A percentile compares a stretch with the other conserved stretches of the same genome.
Evolutionary conservation across 1,140 invertebrate species (phyloP).

Genomic region (Aphelenchoides fujianensis): DNA sequence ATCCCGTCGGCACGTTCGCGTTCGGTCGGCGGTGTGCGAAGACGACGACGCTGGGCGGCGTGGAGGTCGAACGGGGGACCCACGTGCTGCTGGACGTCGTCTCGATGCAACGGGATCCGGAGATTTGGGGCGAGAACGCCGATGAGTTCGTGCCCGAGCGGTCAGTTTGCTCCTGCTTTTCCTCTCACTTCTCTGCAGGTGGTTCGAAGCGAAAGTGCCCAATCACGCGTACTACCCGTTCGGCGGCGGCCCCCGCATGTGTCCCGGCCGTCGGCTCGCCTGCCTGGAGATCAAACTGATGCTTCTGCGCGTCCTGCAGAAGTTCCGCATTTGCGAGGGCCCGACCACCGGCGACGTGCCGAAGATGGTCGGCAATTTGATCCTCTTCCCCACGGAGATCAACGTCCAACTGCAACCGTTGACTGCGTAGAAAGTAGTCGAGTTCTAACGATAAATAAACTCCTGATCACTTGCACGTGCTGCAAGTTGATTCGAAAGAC

Average conservation of each 20-base stretch:
- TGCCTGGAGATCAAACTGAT: constrained; percentile 57
- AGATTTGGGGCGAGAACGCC: constrained; percentile 35
- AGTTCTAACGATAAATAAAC: no score
- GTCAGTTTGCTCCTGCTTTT: no score
- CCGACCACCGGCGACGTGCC: neutral
- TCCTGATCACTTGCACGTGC: no score
- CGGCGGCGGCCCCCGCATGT: constrained; percentile 53
- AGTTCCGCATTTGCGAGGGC: constrained; percentile 32
- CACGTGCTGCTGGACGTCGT: constrained; percentile 34
- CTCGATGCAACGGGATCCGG: constrained; percentile 19
- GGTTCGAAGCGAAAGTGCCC: constrained; percentile 29
- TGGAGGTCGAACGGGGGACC: constrained; percentile 28
- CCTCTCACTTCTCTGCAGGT: no score
- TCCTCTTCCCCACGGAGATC: neutral
- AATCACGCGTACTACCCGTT: constrained; percentile 28
- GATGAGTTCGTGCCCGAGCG: constrained; percentile 33
- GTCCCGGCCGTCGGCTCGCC: constrained; percentile 59
- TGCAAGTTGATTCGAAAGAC: no score
- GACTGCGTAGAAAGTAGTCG: neutral
- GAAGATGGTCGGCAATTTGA: neutral
- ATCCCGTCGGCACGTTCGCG: constrained; percentile 38
- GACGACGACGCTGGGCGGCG: constrained; percentile 20
- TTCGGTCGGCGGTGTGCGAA: constrained; percentile 26
- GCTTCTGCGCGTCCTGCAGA: constrained; percentile 46
- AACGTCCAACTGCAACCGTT: neutral